These are phyloP conservation scores for Dromius quadrimaculatus DNA, from an alignment of 2,888 invertebrate species.

Conservation along the genomic window DNA sequence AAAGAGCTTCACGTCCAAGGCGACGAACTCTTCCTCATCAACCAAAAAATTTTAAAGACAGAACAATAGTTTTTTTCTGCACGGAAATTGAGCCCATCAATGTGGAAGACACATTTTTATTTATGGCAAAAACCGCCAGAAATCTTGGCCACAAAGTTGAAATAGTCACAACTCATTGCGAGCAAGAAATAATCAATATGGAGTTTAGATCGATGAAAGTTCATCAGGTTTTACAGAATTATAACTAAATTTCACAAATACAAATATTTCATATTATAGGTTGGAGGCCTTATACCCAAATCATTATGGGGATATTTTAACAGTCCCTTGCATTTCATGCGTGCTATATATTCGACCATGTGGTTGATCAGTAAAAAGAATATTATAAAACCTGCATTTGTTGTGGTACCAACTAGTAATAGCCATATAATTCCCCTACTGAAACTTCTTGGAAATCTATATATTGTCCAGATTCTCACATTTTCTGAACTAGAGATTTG, in stretches of 20 bases:
- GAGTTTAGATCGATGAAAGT: neutral
- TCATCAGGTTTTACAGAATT: slow-evolving; percentile 6
- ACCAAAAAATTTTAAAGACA: too few species aligned
- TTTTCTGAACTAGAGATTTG: neutral
- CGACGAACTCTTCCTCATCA: too few species aligned
- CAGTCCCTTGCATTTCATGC: neutral
- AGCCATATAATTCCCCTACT: neutral
- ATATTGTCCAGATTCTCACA: slow-evolving; percentile 1
- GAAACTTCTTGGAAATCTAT: neutral
- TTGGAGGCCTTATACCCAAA: slow-evolving; percentile 9
- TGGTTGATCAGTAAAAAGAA: neutral
- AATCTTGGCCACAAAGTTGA: neutral
- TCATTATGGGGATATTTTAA: neutral
- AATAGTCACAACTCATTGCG: neutral
- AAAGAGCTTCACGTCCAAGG: too few species aligned
- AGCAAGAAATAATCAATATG: neutral
- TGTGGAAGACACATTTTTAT: neutral
- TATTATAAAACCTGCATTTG: neutral
- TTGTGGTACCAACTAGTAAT: slow-evolving; percentile 5
- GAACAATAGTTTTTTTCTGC: slow-evolving; percentile 1
- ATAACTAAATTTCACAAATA: too few species aligned
- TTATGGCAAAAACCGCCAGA: neutral
- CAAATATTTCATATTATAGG: neutral
- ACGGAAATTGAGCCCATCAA: neutral
- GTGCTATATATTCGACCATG: neutral